Conservation (phyloP, 2,797 vertebrate genomes). For the Antennarius maculatus region DNA sequence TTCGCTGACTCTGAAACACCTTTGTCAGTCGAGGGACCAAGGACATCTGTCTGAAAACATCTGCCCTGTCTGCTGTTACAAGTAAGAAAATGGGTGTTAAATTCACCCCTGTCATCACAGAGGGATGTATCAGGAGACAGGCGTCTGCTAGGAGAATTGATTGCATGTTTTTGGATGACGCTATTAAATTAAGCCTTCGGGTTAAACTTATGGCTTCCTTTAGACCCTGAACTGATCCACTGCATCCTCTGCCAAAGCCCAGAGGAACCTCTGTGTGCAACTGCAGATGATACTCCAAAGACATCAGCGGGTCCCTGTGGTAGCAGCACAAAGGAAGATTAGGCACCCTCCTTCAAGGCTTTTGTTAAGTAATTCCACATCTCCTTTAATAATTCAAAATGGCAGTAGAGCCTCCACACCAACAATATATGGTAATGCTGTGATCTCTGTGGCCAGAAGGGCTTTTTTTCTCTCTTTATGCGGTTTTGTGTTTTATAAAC, state of each 20-base stretch:
- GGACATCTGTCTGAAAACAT: constrained; percentile 16
- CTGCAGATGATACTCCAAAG: constrained; percentile 62
- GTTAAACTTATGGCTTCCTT: constrained; percentile 60
- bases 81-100: constrained; percentile 23
- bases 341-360: constrained; percentile 69
- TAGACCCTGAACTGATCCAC: constrained; percentile 39
- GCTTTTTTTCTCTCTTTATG: constrained; percentile 45
- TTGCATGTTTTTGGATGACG: constrained; percentile 35
- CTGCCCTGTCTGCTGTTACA: constrained; percentile 18
- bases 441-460: constrained; percentile 58
- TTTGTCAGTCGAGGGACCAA: constrained; percentile 8
- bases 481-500: constrained; percentile 52
- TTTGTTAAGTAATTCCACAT: constrained; percentile 77
- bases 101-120: constrained; percentile 24
- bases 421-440: constrained; percentile 53
- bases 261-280: constrained; percentile 47
- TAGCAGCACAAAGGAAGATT: constrained; percentile 74
- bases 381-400: constrained; percentile 78
- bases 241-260: constrained; percentile 46
- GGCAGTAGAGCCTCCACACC: constrained; percentile 49
- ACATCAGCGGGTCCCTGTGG: constrained; percentile 63
- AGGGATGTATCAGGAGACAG: constrained; percentile 43
- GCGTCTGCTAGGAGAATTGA: constrained; percentile 36
- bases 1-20: constrained; percentile 6
- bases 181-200: constrained; percentile 44